Percentiles rank a stretch among this genome's conserved stretches.
Evolutionary conservation across 2,888 invertebrate genomes (phyloP).

Genomic region (Eustalomyia histrio): DNA sequence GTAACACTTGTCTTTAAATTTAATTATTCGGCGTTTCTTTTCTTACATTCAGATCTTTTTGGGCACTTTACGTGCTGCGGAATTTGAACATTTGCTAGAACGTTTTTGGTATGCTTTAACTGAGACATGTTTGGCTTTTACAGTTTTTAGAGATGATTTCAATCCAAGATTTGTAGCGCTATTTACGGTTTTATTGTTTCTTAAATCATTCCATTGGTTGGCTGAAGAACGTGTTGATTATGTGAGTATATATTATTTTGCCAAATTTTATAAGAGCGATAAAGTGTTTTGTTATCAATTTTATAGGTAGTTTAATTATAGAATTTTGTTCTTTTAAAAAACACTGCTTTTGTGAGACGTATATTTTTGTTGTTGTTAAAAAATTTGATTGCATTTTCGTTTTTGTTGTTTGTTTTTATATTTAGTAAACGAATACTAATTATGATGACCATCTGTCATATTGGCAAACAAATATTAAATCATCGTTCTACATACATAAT

Average conservation of each 20-base stretch:
- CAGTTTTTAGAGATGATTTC: conserved; percentile 99
- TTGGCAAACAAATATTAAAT: conserved; percentile 17
- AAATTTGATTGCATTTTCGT: not conserved
- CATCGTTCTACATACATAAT: not conserved
- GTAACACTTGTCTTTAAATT: not conserved
- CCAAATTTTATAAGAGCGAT: not conserved
- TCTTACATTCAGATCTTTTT: conserved; percentile 85
- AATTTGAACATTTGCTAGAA: conserved; percentile 99
- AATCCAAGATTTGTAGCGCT: conserved; percentile 98
- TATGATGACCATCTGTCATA: not conserved
- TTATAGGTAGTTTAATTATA: not conserved
- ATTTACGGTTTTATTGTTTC: conserved; percentile 96
- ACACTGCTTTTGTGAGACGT: not conserved
- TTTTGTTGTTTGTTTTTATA: conserved; percentile 15
- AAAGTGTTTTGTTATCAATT: not conserved
- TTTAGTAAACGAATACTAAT: conserved; percentile 18
- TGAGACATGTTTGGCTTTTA: conserved; percentile 99
- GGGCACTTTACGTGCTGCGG: conserved; percentile 95
- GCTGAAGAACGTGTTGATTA: conserved; percentile 99
- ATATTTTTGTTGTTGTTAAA: too few relatives aligned
- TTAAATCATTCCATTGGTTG: conserved; percentile 99
- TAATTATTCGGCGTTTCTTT: not conserved
- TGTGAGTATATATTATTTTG: conserved; percentile 83
- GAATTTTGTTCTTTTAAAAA: not conserved
- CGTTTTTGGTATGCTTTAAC: conserved; percentile 99